Evolutionary conservation across 2,113 vertebrate genomes (phyloP).

Genomic region (Choloepus hoffmanni): DNA sequence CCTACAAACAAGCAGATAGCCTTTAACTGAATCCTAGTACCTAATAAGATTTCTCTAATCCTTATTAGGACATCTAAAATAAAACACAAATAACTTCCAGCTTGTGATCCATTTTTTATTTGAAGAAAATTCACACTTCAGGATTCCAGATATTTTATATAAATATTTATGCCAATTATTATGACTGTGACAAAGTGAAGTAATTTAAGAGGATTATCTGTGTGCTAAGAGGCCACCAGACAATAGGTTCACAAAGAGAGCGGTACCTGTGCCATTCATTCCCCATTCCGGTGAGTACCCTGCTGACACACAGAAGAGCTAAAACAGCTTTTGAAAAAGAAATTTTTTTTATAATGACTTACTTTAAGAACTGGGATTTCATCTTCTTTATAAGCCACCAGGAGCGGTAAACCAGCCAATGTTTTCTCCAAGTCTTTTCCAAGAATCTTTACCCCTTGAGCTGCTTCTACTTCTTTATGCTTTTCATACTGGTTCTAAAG

Average conservation of each 20-base stretch:
- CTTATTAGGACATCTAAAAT: background rate
- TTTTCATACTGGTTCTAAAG: conserved; percentile 97
- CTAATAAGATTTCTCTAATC: background rate
- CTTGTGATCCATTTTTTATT: background rate
- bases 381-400: conserved; percentile 96
- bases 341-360: conserved; percentile 50
- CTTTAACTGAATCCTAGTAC: background rate
- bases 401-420: conserved; percentile 95
- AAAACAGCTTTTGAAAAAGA: background rate
- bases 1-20: background rate
- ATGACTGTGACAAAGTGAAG: background rate
- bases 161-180: background rate
- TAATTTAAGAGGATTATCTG: background rate
- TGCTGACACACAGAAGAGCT: background rate
- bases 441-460: conserved; percentile 98
- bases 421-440: conserved; percentile 98
- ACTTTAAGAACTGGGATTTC: conserved; percentile 97
- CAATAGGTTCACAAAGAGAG: background rate
- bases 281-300: too few species aligned
- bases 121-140: conserved; percentile 31
- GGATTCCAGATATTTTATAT: background rate
- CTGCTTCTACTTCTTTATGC: conserved; percentile 96
- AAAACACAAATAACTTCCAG: background rate
- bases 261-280: background rate
- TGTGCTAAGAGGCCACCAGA: background rate